Base-by-base conservation (phyloP, 23 tunicate species). In the Styela plicata region DNA sequence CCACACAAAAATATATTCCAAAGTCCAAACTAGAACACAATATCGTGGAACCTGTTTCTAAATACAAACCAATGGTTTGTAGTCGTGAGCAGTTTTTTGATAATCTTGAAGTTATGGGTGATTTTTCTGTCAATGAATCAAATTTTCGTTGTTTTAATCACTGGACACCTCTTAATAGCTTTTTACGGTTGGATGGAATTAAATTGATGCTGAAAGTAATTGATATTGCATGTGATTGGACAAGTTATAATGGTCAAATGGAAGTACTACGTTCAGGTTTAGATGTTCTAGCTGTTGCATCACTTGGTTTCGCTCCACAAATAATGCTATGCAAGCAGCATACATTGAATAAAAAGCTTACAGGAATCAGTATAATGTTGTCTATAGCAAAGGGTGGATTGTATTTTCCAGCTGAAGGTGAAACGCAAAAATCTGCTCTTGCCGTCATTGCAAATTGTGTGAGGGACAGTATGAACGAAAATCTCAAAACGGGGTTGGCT, bases 361-460 rank as follows among this genome's bases (percentile, higher is more conserved):
- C 75, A 20, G 81, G 69, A 5, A 36, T 1, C 65, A 82, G 86
- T 68, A 75, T 87, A 34, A 34, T 87, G 0, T 82, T 87, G 31
- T 75, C 79, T 19, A 86, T 90, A 10, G 89, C 86, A 13, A 86
- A 90, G 30, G 86, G 86, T 2, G 94, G 84, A 31, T 76, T 74
- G 13, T 74, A 80, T 69, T 36, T 65, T 2, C 83, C 83, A 1
- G 27, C 44, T 23, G 96, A 90, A 63, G 86, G 90, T 23, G 90
- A 86, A 79, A 84, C 87, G 17, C 85, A 78, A 35, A 86, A 86
- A 24, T 91, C 87, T 20, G 97, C 97, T 30, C 80, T 91, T 25
- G 79, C 77, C 21, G 88, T 86, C 3, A 44, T 91, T 44, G 65
- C 83, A 70, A 86, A 91, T 69, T 91, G 97, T 66, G 85, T 86